phyloP scores from a whole-genome alignment of 2,113 vertebrate species.

The Plotosus lineatus region DNA sequence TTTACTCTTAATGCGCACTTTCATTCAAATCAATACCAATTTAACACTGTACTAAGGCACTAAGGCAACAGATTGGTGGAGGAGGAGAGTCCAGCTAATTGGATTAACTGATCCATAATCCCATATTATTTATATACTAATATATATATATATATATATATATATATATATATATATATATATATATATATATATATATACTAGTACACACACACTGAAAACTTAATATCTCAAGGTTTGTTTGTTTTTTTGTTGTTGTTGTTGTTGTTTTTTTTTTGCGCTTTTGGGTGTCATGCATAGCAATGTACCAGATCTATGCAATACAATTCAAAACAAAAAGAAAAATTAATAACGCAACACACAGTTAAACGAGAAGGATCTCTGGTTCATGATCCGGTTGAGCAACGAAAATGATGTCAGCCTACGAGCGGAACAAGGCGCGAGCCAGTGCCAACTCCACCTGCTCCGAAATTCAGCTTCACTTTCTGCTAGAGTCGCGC shows the following conservation, averaged over 20 bases:
- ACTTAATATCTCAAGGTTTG: background rate
- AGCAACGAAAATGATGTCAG: conserved; percentile 6
- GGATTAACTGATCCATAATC: conserved; percentile 54
- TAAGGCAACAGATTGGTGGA: conserved; percentile 53
- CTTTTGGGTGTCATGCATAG: background rate
- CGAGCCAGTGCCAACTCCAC: background rate
- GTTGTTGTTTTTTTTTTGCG: background rate
- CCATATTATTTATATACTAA: background rate
- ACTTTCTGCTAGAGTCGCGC: conserved; percentile 24
- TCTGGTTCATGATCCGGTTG: conserved; percentile 11
- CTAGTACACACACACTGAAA: background rate
- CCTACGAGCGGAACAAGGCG: background rate
- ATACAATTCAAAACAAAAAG: background rate
- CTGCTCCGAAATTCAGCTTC: background rate
- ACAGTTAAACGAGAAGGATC: background rate
- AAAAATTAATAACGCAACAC: background rate
- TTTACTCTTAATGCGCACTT: conserved; percentile 33
- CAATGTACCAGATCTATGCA: background rate
- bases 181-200: background rate
- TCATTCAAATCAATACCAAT: conserved; percentile 14
- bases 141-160: background rate
- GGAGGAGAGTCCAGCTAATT: conserved; percentile 43
- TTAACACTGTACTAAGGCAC: conserved; percentile 38
- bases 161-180: background rate
- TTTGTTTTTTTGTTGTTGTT: background rate